These are phyloP conservation scores for Ceratosolen solmsi DNA, from an alignment of 1,140 invertebrate species.

Conservation along the genomic window DNA sequence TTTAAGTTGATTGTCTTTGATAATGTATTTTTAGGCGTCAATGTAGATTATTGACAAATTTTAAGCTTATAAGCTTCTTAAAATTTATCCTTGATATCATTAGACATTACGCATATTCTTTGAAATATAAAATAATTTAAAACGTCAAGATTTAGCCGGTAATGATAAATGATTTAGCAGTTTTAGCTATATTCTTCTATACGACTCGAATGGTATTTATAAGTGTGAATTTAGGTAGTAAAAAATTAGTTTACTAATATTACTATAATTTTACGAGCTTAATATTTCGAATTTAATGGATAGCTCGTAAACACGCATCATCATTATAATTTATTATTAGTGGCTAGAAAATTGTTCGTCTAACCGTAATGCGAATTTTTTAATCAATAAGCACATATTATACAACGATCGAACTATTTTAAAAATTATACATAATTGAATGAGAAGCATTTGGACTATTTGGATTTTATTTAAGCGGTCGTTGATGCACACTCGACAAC, in stretches of 20 bases:
- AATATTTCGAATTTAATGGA: conserved; percentile 14
- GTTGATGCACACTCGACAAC: too few relatives aligned
- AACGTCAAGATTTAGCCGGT: too few relatives aligned
- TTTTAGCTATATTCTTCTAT: too few relatives aligned
- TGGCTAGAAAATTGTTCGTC: neutral
- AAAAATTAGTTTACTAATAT: conserved; percentile 9
- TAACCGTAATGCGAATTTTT: neutral
- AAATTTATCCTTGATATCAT: too few relatives aligned
- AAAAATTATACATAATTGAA: neutral
- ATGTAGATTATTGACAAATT: neutral
- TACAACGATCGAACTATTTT: too few relatives aligned
- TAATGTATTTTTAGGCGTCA: neutral
- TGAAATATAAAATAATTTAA: too few relatives aligned
- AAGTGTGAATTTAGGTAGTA: too few relatives aligned
- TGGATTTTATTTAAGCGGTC: too few relatives aligned
- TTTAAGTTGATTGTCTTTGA: conserved; percentile 2
- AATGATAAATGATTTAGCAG: too few relatives aligned
- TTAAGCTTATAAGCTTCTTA: neutral
- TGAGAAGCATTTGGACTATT: too few relatives aligned
- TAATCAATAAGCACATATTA: neutral
- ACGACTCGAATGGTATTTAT: too few relatives aligned
- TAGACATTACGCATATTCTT: too few relatives aligned
- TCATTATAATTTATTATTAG: neutral
- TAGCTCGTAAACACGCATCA: neutral
- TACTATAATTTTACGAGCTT: neutral